phyloP scores from a whole-genome alignment of 2,888 invertebrate genomes.

The Caenorhabditis imperialis region DNA sequence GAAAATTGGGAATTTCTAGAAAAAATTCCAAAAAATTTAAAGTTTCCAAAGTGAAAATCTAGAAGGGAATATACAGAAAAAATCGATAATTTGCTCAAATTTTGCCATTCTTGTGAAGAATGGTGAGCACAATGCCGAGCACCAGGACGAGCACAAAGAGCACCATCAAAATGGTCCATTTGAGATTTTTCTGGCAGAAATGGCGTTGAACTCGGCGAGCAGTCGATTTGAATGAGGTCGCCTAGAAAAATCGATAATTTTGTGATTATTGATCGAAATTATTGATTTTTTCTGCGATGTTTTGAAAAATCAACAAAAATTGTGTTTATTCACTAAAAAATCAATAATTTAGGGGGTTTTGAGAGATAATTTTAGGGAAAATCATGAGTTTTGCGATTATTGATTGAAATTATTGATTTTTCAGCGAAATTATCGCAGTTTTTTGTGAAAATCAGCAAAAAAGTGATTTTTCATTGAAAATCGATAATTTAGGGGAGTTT shows the following conservation, averaged over 20 bases:
- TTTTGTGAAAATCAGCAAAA: no score
- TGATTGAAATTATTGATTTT: no score
- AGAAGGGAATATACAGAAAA: no score
- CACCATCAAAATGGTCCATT: constrained; percentile 74
- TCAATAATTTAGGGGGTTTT: no score
- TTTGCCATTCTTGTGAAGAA: constrained; percentile 21
- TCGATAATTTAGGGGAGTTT: not conserved
- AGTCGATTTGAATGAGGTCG: constrained; percentile 70
- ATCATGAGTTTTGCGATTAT: not conserved
- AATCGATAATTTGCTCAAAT: no score
- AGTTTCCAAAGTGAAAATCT: no score
- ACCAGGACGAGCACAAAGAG: constrained; percentile 51
- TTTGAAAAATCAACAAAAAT: constrained; percentile 2
- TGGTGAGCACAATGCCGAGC: constrained; percentile 31
- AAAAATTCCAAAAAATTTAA: no score
- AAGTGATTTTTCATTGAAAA: no score
- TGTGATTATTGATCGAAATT: not conserved
- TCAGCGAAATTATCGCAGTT: no score
- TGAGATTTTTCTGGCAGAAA: constrained; percentile 74
- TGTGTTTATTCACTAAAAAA: no score
- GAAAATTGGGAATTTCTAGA: no score
- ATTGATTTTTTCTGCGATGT: no score
- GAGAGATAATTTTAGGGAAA: not conserved
- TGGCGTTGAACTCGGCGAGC: constrained; percentile 75
- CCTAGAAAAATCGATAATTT: constrained; percentile 39